phyloP scores from a whole-genome alignment of 2,797 vertebrate species.

The Halcyon leucocephala region DNA sequence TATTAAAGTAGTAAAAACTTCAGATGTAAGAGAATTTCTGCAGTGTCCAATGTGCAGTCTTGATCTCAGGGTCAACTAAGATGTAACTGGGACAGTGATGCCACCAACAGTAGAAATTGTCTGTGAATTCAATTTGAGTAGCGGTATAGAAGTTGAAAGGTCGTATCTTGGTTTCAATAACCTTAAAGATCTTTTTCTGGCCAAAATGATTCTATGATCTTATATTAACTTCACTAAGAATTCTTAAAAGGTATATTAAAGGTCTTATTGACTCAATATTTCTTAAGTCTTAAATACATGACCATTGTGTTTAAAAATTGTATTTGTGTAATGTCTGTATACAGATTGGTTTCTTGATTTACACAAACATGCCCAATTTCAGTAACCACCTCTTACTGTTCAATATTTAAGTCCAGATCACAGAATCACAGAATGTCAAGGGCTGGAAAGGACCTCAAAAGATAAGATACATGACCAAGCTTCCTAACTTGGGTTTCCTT shows the following conservation, averaged over 20 bases:
- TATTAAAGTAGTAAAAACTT: not conserved
- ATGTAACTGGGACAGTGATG: not conserved
- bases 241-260: not conserved
- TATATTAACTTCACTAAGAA: not conserved
- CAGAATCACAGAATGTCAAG: too few species aligned
- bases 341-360: not conserved
- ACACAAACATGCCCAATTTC: not conserved
- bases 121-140: not conserved
- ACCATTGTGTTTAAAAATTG: not conserved
- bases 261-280: not conserved
- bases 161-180: not conserved
- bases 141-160: not conserved
- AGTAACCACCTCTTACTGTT: not conserved
- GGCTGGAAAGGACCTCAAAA: too few species aligned
- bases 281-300: not conserved
- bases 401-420: not conserved
- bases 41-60: not conserved
- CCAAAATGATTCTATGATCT: not conserved
- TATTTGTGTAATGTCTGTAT: not conserved
- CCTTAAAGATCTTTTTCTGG: not conserved
- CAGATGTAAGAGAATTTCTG: not conserved
- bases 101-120: not conserved
- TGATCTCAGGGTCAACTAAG: not conserved
- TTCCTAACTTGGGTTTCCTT: not conserved
- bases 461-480: not conserved